Percentiles rank a stretch among this genome's conserved stretches.
These are phyloP conservation scores for Bugulina stolonifera DNA, from an alignment of 2,888 invertebrate genomes.

Conservation along the genomic window DNA sequence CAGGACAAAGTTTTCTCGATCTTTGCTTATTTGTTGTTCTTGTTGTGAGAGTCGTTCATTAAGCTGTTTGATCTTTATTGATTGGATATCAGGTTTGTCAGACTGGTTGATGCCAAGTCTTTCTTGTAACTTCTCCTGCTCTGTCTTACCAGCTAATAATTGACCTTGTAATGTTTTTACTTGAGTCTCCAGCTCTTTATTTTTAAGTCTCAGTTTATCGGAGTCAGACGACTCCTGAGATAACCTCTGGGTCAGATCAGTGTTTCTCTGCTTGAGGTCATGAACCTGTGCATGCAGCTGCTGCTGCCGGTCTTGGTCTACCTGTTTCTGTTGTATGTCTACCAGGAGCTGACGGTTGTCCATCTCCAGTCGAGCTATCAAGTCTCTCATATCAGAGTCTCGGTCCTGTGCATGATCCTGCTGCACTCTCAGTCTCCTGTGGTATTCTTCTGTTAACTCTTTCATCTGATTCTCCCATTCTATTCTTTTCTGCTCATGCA, in stretches of 20 bases:
- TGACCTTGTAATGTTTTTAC: background rate
- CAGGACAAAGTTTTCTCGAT: background rate
- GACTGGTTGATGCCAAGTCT: background rate
- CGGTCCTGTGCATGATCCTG: background rate
- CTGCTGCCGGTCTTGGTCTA: slow-evolving; percentile 9
- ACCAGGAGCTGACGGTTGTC: slow-evolving; percentile 5
- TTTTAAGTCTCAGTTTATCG: background rate
- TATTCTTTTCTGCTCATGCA: slow-evolving; percentile 22
- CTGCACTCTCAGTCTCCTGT: background rate
- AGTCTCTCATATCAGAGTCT: background rate
- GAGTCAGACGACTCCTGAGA: background rate
- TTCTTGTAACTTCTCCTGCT: background rate
- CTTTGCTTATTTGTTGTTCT: background rate
- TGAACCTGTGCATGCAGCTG: background rate
- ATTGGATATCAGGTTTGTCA: background rate
- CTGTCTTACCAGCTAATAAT: background rate
- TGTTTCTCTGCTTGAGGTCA: slow-evolving; percentile 7
- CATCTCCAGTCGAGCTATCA: slow-evolving; percentile 7
- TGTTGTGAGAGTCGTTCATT: background rate
- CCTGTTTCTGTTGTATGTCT: slow-evolving; percentile 4
- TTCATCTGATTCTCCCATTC: slow-evolving; percentile 22
- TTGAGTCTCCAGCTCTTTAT: background rate
- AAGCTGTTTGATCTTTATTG: slow-evolving; percentile 1
- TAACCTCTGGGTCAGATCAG: background rate
- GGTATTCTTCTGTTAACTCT: slow-evolving; percentile 15